Conservation (phyloP, 2,888 invertebrate genomes). For the Drosophila colorata region DNA sequence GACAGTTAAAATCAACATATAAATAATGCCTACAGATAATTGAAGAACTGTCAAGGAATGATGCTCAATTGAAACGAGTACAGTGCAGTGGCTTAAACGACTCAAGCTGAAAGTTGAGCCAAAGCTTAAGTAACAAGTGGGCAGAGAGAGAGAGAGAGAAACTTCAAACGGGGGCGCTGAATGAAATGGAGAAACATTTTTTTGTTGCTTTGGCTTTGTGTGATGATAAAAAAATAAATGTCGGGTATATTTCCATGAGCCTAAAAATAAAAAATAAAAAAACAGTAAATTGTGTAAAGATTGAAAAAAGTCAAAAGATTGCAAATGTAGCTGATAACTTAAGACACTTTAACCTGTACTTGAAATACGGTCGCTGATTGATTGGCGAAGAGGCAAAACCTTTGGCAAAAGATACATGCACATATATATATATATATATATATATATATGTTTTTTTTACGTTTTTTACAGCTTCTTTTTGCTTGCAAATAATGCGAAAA, state of each 20-base stretch:
- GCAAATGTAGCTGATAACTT: conserved; percentile 3
- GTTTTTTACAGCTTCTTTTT: not conserved
- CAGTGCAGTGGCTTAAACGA: not conserved
- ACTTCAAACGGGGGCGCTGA: conserved; percentile 3
- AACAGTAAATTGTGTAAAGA: conserved; percentile 9
- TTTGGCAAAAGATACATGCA: conserved; percentile 9
- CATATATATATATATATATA: no score
- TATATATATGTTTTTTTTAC: conserved; percentile 14
- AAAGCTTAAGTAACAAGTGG: conserved; percentile 16
- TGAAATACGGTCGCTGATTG: conserved; percentile 24
- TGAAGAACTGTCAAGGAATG: conserved; percentile 7
- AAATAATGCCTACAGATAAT: not conserved
- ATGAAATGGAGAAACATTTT: not conserved
- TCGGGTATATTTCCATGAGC: conserved; percentile 5
- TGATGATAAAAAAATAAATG: conserved; percentile 4
- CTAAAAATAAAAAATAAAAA: not conserved
- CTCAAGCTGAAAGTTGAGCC: conserved; percentile 30
- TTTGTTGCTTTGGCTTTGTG: not conserved
- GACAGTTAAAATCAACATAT: not conserved
- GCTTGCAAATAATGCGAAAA: not conserved
- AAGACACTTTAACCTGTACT: conserved; percentile 14
- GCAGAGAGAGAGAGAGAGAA: not conserved
- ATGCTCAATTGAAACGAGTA: conserved; percentile 69
- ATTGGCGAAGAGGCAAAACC: conserved; percentile 22
- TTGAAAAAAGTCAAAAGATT: conserved; percentile 11